Base-by-base conservation (phyloP, 30 jellyfish, hydroid and myxozoan genomes). In the Turritopsis rubra region DNA sequence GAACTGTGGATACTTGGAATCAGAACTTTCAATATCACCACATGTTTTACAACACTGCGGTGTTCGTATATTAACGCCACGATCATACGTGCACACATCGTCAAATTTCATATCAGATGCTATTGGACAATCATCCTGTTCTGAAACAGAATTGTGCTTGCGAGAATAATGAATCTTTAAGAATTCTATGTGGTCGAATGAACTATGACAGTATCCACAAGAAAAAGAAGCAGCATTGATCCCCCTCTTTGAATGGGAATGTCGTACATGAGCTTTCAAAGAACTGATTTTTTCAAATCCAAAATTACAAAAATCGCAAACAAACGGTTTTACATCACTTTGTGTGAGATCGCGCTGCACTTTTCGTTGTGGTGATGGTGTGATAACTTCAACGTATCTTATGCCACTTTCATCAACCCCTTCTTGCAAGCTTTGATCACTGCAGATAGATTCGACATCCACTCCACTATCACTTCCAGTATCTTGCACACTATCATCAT, bases 261-360 rank as follows among this genome's bases (percentile, higher is more conserved):
- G 97, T 18, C 99, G 95, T 66, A 79, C 95, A 78, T 93, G 99
- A n/a, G 99, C 97, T 19, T 89, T 86, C 54, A 93, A 87, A 21
- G 99, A 93, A 81, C 82, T 66, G 60, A 86, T 83, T 60, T 83
- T 95, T 0, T 87, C 95, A 75, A 93, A 93, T 13, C 99, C 99
- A 54, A 97, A 85, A 87, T 89, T 88, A 83, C 99, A 93, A 0
- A 92, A 79, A 75, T 84, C 84, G 77, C 99, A 93, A 28, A 93
- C 97, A 60, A 72, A 93, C 27, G 96, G 97, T 73, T 89, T 93
- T 20, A 93, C 65, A 52, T 83, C 91, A 16, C 75, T 74, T 5
- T 54, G 75, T 16, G 54, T 72, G 24, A 65, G 29, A n/a, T 77
- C 79, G 25, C 80, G 92, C 7, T 81, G 18, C 19, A 66, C 52